These are phyloP conservation scores for Coelinius sp. DNA, from an alignment of 2,888 invertebrate species.

Conservation along the genomic window DNA sequence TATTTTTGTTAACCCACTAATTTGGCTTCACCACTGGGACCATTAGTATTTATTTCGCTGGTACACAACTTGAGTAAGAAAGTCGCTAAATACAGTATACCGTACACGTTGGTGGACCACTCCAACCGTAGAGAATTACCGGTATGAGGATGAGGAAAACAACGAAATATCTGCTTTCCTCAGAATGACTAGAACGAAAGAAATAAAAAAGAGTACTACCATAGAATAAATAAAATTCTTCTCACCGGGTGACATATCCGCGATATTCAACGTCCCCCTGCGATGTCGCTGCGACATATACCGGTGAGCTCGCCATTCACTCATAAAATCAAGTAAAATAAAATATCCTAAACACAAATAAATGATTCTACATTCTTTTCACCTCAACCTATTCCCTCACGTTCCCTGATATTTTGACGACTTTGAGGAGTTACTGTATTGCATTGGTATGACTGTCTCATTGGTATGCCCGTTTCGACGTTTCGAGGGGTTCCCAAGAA, in stretches of 20 bases:
- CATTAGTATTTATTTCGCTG: conserved; percentile 54
- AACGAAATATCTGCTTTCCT: conserved; percentile 1
- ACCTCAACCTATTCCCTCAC: neutral
- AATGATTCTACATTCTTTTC: neutral
- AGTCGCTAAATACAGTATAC: conserved; percentile 54
- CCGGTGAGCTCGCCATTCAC: too few species aligned
- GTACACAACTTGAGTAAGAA: conserved; percentile 41
- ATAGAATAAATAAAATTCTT: conserved; percentile 18
- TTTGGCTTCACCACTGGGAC: conserved; percentile 53
- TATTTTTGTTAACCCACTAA: conserved; percentile 40
- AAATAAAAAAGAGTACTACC: conserved; percentile 38
- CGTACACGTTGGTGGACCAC: conserved; percentile 55
- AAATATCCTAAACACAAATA: neutral
- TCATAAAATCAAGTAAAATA: neutral
- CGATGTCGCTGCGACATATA: neutral
- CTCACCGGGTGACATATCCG: neutral
- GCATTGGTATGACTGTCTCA: conserved; percentile 49
- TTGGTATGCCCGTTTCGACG: conserved; percentile 62
- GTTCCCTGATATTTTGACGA: neutral
- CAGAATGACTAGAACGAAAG: conserved; percentile 36
- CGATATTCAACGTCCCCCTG: neutral
- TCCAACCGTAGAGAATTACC: conserved; percentile 53
- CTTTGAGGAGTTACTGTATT: conserved; percentile 18
- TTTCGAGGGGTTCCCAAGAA: conserved; percentile 47
- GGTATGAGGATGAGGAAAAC: conserved; percentile 37